Base-by-base conservation (phyloP, 1,140 invertebrate species). In the Sminthurides bifidus region DNA sequence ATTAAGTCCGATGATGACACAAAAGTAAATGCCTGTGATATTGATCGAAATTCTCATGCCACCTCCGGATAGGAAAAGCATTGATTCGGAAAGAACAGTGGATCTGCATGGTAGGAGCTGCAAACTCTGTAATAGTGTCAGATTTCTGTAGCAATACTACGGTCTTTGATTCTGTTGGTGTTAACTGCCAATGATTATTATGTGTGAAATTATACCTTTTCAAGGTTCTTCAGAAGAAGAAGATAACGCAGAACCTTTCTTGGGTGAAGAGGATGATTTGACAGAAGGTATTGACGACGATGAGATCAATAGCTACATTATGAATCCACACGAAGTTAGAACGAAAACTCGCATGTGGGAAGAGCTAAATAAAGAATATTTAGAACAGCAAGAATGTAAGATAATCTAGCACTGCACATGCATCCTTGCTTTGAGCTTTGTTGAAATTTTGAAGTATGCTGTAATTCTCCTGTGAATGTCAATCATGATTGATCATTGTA, bases 271-370 rank as follows among this genome's bases (percentile, higher is more conserved):
- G 66, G 71, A 93, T n/a, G 76, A 84, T 65, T 72, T 91, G 5
- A 24, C 24, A 27, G 79, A 80, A 45, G 88, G 82, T 44, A 78
- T 92, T 24, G 89, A 92, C 66, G 87, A 93, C 65, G 79, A 82
- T 23, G 92, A 96, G 74, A 75, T 96, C 14, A 83, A 90, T 68
- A 79, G 78, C 45, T 87, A 93, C 65, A 87, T 96, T 38, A 81
- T 96, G 75, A 81, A 78, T 1, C 81, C 84, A 23, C 76, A 81
- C 54, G 92, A 95, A 72, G 77, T 82, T 2, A 70, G 77, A 46
- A 75, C 79, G 29, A 95, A 95, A 74, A 81, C 82, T 6, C 75
- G 74, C 46, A 70, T 92, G 52, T 96, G 92, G 92, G 80, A 83
- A 59, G 79, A 79, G 67, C 72, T 87, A 1, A 92, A 94, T 71